Evolutionary conservation across 2,113 vertebrate genomes (phyloP).

Genomic region (Lanius collurio): DNA sequence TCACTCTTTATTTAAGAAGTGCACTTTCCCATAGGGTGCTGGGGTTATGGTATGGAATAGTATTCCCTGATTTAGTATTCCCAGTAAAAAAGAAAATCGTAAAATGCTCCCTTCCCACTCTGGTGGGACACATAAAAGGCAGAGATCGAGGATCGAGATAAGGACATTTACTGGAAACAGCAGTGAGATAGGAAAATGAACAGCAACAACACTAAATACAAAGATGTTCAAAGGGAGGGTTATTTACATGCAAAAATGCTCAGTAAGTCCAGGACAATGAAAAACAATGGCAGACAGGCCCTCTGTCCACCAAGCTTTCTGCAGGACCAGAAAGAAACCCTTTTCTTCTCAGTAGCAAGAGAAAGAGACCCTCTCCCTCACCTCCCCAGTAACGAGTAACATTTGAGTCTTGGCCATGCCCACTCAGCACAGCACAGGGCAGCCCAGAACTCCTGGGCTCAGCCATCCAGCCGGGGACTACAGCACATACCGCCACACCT

Average conservation of each 20-base stretch:
- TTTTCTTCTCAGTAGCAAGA: background rate
- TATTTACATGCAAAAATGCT: background rate
- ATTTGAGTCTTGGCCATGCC: background rate
- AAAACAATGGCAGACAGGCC: background rate
- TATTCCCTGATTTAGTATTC: background rate
- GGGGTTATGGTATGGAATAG: background rate
- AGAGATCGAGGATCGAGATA: background rate
- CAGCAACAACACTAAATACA: background rate
- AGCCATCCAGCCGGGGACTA: background rate
- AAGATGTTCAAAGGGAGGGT: background rate
- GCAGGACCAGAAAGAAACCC: background rate
- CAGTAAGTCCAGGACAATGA: background rate
- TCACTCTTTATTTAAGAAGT: background rate
- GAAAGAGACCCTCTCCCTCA: background rate
- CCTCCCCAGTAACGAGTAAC: background rate
- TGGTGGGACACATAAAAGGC: background rate
- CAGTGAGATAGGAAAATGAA: background rate
- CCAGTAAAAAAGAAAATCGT: background rate
- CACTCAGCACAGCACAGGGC: background rate
- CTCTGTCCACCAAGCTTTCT: rapidly evolving
- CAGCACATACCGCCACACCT: too few relatives aligned
- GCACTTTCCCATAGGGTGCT: background rate
- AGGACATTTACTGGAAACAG: background rate
- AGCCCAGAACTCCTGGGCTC: background rate
- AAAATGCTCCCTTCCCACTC: background rate